Evolutionary conservation across 2,888 invertebrate species (phyloP), one percentile per base, ranked within the genome.

Genomic region (Shargacucullia verbasci): DNA sequence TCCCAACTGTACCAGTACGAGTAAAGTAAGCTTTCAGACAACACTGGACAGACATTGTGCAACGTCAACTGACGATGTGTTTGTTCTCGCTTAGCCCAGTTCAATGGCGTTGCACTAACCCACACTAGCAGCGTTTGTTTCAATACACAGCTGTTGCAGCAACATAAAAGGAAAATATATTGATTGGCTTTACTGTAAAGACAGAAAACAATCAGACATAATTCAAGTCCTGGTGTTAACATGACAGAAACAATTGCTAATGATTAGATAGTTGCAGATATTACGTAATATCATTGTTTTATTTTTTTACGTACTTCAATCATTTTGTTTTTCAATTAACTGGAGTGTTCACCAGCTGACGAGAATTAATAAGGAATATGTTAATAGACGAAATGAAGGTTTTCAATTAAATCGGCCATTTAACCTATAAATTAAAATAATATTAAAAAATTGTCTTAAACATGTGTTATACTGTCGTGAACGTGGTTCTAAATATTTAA

Each of bases 1-100:
- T 81, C 79, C 79, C 76, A 29, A 79, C 74, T 80, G 67, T 70
- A 60, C 29, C 29, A 61, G 70, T 66, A 73, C 15, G 11, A 14
- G 45, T 46, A 60, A 68, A 73, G 67, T 64, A 57, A 78, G 78
- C 74, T 76, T 79, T 76, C 62, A 76, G 65, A 74, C 66, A 73
- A 71, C 67, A 59, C 63, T 63, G 55, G 68, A 71, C 78, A 66
- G 72, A 65, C 68, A 75, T 84, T 83, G 76, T 78, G 80, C 73
- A 83, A 83, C 71, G 48, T 43, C 59, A 61, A 73, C 60, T 76
- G 64, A 74, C 79, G 78, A 74, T 78, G 71, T 70, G 72, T 80
- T 79, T 78, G 73, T 76, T 78, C 72, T 78, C 67, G 64, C 63
- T 70, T 67, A 73, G 56, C 62, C 68, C 49, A 65, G 69, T 71